phyloP scores from a whole-genome alignment of 2,113 vertebrate genomes.

The Lethenteron reissneri region DNA sequence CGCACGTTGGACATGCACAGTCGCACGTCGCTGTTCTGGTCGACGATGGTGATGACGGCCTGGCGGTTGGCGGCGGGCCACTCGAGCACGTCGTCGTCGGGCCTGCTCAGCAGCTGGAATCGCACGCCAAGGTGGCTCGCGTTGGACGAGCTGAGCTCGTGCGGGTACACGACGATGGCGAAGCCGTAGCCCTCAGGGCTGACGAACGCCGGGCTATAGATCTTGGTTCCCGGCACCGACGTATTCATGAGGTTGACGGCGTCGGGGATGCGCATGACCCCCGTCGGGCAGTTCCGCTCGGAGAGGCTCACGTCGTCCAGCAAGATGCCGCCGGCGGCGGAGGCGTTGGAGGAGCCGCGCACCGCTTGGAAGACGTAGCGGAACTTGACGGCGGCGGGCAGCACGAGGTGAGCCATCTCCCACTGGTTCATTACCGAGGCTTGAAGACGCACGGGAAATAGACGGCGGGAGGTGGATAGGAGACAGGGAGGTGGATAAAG shows the following conservation, averaged over 20 bases:
- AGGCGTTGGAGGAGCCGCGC: slow-evolving; percentile 23
- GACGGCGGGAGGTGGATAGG: too few relatives aligned
- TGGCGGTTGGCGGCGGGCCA: slow-evolving; percentile 60
- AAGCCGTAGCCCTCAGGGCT: slow-evolving; percentile 54
- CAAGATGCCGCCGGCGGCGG: slow-evolving; percentile 35
- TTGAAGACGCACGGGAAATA: too few relatives aligned
- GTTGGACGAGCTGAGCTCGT: slow-evolving; percentile 7
- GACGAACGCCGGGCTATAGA: slow-evolving; percentile 48
- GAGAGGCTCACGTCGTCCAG: slow-evolving; percentile 51
- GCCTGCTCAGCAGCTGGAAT: slow-evolving; percentile 50
- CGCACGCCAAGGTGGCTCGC: slow-evolving; percentile 23
- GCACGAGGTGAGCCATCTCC: slow-evolving; percentile 51
- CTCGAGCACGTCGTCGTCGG: slow-evolving; percentile 42
- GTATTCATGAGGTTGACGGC: slow-evolving; percentile 35
- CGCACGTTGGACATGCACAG: slow-evolving; percentile 50
- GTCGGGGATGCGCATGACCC: slow-evolving; percentile 42
- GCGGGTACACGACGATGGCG: slow-evolving; percentile 28
- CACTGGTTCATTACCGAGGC: slow-evolving; percentile 16
- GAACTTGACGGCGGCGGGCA: slow-evolving; percentile 42
- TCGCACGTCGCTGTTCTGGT: slow-evolving; percentile 42
- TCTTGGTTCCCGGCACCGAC: rapidly evolving
- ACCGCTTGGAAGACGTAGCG: slow-evolving; percentile 57
- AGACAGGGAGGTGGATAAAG: too few relatives aligned
- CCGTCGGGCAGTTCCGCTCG: slow-evolving; percentile 40
- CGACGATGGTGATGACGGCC: slow-evolving; percentile 37